Percentiles rank a stretch among this genome's conserved stretches.
phyloP scores from a whole-genome alignment of 2,113 vertebrate species.

The Mirounga angustirostris region DNA sequence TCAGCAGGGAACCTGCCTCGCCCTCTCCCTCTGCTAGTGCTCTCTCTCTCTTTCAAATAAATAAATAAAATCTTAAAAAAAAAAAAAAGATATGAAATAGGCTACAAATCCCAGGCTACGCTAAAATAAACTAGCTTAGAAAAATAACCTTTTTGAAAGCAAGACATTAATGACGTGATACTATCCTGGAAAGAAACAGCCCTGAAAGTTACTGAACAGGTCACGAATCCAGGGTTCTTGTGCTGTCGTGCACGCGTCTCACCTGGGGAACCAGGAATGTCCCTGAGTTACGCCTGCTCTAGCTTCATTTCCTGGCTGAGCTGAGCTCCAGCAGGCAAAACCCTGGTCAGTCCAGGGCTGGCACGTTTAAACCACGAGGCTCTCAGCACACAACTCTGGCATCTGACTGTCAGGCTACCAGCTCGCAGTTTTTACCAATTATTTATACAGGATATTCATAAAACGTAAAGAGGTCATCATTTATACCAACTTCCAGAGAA shows the following conservation, averaged over 20 bases:
- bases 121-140: constrained; percentile 13
- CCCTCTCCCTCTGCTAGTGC: no score
- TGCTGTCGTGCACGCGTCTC: accelerated
- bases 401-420: not conserved
- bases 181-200: not conserved
- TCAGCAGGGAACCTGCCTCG: no score
- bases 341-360: not conserved
- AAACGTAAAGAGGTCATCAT: not conserved
- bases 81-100: constrained; percentile 11
- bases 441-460: not conserved
- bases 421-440: not conserved
- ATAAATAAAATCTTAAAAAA: not conserved
- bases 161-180: not conserved
- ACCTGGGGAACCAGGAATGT: accelerated
- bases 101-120: constrained; percentile 8
- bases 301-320: not conserved
- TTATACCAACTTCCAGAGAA: not conserved
- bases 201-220: not conserved
- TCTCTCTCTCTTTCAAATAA: no score
- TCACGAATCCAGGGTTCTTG: not conserved
- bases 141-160: constrained; percentile 19
- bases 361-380: not conserved
- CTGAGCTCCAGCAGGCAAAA: not conserved
- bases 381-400: not conserved
- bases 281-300: not conserved